Base-by-base conservation (phyloP, 2,797 vertebrate genomes). In the Brachyrhaphis roseni region DNA sequence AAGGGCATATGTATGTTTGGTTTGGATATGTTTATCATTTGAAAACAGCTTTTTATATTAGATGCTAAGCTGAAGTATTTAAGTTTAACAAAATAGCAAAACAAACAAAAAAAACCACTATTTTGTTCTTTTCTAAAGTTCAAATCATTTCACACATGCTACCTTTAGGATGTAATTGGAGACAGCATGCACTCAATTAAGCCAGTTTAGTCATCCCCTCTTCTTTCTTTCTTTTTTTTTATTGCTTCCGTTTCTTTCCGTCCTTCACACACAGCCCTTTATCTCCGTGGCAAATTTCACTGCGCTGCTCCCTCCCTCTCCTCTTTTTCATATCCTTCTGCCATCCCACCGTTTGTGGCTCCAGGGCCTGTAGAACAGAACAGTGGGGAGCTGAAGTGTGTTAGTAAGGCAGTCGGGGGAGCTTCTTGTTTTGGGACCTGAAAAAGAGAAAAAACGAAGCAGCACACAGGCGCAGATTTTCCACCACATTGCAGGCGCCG, bases 161-260 rank as follows among this genome's bases (percentile, higher is more conserved):
- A 87, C 82, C 80, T 91, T 90, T 82, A 79, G 55, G 77, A 83
- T 76, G 78, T 90, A 91, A 93, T 84, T 92, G 84, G 84, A 90
- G 2, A 36, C 90, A 84, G 82, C 87, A 53, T 78, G 82, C 80
- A 83, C 74, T 84, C 89, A 90, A 87, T 94, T 92, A 93, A 89
- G 85, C 80, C 57, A 79, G 90, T 90, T 84, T 41, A 83, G 81
- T 87, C 86, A 76, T 77, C 68, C 78, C 41, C 80, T 83, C 64
- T 66, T 68, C 31, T 41, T 62, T 62, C 28, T 36, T 62, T 36
- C 66, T 77, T 78, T 79, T 80, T 73, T 34, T 75, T 68, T 31
- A 75, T 20, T 57, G 28, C 20, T 74, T 76, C 75, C 68, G 18
- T 55, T 68, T 68, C 75, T 78, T 59, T 71, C 36, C 3, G 3